Conservation (phyloP, 2,797 vertebrate genomes). For the Notoglanidium macrostoma region DNA sequence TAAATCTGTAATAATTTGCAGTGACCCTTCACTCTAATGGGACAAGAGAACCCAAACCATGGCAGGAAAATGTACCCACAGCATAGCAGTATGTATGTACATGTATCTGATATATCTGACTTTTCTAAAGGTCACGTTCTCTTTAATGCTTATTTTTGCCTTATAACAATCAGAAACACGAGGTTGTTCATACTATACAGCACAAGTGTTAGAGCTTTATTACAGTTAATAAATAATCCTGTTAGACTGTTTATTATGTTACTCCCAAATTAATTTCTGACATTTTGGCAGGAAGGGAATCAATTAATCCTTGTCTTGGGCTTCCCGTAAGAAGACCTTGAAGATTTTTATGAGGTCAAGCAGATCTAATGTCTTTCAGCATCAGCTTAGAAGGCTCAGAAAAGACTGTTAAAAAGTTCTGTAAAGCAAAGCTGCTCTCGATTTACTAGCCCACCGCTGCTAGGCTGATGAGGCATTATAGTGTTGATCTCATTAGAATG, state of each 20-base stretch:
- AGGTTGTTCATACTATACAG: neutral
- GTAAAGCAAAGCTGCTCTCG: neutral
- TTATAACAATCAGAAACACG: neutral
- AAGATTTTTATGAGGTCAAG: neutral
- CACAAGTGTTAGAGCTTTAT: neutral
- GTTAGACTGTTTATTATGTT: neutral
- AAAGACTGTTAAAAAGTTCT: neutral
- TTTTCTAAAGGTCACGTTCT: neutral
- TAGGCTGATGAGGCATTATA: neutral
- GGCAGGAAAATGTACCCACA: neutral
- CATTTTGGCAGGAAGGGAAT: neutral
- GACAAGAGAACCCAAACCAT: neutral
- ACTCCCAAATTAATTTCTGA: neutral
- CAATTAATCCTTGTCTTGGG: neutral
- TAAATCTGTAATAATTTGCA: neutral
- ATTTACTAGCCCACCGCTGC: conserved; percentile 1
- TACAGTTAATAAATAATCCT: neutral
- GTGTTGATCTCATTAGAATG: conserved; percentile 29
- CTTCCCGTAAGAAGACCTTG: neutral
- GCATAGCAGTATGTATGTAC: neutral
- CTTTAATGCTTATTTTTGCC: neutral
- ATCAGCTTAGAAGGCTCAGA: neutral
- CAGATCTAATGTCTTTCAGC: neutral
- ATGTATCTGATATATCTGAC: neutral
- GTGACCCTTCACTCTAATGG: neutral